Percentiles rank a stretch among this genome's conserved stretches.
Evolutionary conservation across 1,140 invertebrate species (phyloP).

Genomic region (Trachymyrmex septentrionalis): DNA sequence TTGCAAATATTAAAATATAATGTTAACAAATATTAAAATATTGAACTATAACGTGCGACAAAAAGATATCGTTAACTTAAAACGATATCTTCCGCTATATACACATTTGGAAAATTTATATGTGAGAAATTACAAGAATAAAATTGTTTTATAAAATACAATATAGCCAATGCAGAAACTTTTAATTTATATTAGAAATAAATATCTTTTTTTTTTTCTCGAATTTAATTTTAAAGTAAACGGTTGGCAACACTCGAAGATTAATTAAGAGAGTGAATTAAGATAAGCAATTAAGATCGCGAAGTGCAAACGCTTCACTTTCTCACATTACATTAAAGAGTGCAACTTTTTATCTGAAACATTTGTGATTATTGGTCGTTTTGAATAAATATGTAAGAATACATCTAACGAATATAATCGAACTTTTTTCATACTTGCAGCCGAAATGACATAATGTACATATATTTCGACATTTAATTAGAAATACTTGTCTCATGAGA

Average conservation of each 20-base stretch:
- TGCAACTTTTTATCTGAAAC: no score
- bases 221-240: no score
- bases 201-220: neutral
- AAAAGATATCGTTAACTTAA: neutral
- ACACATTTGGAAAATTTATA: neutral
- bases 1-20: constrained; percentile 16
- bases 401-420: no score
- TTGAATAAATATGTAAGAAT: no score
- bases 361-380: no score
- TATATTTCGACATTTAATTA: constrained; percentile 14
- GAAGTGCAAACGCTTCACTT: no score
- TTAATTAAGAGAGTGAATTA: no score
- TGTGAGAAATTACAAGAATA: neutral
- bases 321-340: no score
- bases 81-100: neutral
- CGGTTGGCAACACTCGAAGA: no score
- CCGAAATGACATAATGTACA: neutral
- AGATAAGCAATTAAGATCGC: no score
- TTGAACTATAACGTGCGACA: constrained; percentile 2
- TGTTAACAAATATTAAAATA: neutral
- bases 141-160: neutral
- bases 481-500: constrained; percentile 18
- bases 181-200: neutral
- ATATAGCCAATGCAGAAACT: neutral
- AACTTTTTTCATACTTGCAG: neutral